Percentiles rank a stretch among this genome's conserved stretches.
These are phyloP conservation scores for Carposina sasakii DNA, from an alignment of 1,140 invertebrate genomes.

Conservation along the genomic window DNA sequence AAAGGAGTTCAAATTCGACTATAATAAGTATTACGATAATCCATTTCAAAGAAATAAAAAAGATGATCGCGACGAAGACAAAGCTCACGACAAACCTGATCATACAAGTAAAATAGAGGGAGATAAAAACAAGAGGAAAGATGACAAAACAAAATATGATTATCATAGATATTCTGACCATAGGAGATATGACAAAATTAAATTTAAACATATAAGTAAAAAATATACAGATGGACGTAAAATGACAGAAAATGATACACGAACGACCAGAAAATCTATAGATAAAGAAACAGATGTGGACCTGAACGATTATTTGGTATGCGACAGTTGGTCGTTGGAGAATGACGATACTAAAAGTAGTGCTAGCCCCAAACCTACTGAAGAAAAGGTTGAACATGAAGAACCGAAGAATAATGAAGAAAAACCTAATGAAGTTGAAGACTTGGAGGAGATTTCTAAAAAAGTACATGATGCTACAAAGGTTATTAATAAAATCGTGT, in stretches of 20 bases:
- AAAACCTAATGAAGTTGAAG: too few species aligned
- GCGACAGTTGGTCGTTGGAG: constrained; percentile 67
- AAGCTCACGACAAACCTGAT: background rate
- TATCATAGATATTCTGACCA: constrained; percentile 36
- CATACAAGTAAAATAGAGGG: constrained; percentile 14
- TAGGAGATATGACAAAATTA: constrained; percentile 38
- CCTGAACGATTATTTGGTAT: constrained; percentile 60
- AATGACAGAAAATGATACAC: background rate
- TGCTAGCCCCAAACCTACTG: constrained; percentile 47
- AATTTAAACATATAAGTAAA: constrained; percentile 23
- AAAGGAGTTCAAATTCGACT: constrained; percentile 58
- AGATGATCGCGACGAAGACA: constrained; percentile 17
- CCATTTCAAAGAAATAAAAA: constrained; percentile 59
- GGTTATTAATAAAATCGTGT: constrained; percentile 6
- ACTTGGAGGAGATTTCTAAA: constrained; percentile 23
- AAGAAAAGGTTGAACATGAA: too few species aligned
- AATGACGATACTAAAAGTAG: constrained; percentile 55
- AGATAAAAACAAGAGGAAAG: constrained; percentile 32
- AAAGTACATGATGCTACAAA: constrained; percentile 1
- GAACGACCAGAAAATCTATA: background rate
- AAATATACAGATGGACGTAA: constrained; percentile 8
- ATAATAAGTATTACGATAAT: constrained; percentile 59
- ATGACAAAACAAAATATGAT: constrained; percentile 32
- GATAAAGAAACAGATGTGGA: constrained; percentile 52
- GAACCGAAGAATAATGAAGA: too few species aligned